These are phyloP conservation scores for Meteorus sp. DNA, from an alignment of 1,140 invertebrate genomes.

Conservation along the genomic window DNA sequence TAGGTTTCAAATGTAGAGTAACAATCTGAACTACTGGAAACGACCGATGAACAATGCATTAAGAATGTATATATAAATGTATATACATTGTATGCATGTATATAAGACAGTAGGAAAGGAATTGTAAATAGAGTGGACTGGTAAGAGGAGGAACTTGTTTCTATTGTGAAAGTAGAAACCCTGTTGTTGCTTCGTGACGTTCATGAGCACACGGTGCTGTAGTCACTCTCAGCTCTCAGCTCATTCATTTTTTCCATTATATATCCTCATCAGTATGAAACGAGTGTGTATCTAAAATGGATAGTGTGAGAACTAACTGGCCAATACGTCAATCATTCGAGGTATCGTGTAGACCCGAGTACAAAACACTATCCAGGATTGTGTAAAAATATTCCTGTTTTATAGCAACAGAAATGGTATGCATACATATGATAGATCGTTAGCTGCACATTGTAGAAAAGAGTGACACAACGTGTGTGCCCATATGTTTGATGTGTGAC, in stretches of 20 bases:
- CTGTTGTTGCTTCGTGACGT: background rate
- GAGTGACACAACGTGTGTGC: slow-evolving; percentile 8
- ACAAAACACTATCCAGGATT: background rate
- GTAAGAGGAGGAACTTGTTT: slow-evolving; percentile 25
- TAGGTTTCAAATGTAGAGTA: slow-evolving; percentile 53
- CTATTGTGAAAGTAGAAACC: too few relatives aligned
- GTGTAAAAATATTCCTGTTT: too few relatives aligned
- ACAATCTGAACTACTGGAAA: slow-evolving; percentile 27
- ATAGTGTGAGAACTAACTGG: slow-evolving; percentile 25
- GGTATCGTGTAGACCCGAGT: slow-evolving; percentile 13
- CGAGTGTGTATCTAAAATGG: slow-evolving; percentile 2
- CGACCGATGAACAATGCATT: too few relatives aligned
- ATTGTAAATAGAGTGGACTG: slow-evolving; percentile 20
- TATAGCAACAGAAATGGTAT: too few relatives aligned
- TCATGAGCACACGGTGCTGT: background rate
- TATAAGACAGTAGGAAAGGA: slow-evolving; percentile 22
- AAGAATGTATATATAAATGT: too few relatives aligned
- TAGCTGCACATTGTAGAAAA: slow-evolving; percentile 5
- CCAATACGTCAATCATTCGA: slow-evolving; percentile 24
- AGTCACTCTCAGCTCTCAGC: background rate
- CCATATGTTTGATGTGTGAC: slow-evolving; percentile 33
- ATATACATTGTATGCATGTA: slow-evolving; percentile 13
- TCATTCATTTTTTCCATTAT: slow-evolving; percentile 13
- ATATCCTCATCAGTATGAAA: too few relatives aligned
- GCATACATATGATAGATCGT: too few relatives aligned